Evolutionary conservation across 2,888 invertebrate species (phyloP).

Genomic region (Cheilosia urbana): DNA sequence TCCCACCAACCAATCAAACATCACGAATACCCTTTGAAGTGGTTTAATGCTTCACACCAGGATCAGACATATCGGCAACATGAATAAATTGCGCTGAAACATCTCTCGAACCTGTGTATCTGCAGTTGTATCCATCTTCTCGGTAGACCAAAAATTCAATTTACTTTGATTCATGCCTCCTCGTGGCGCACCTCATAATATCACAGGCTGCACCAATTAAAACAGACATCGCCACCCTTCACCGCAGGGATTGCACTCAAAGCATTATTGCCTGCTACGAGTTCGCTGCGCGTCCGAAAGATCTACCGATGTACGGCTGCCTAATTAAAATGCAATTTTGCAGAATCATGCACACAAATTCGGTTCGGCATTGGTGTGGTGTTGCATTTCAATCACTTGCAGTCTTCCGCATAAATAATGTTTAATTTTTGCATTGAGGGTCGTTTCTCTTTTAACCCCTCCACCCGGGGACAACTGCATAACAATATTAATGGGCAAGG

Average conservation of each 20-base stretch:
- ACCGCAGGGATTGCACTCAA: neutral
- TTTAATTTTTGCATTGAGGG: constrained; percentile 7
- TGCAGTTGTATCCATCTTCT: neutral
- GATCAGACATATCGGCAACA: constrained; percentile 12
- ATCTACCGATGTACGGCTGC: neutral
- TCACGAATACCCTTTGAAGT: constrained; percentile 28
- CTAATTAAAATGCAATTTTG: constrained; percentile 53
- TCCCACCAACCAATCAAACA: constrained; percentile 19
- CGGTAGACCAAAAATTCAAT: constrained; percentile 11
- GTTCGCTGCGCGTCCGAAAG: neutral
- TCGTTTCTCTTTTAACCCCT: neutral
- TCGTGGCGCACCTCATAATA: constrained; percentile 4
- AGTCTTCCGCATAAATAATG: constrained; percentile 21
- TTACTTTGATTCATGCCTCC: neutral
- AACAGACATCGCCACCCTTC: constrained; percentile 17
- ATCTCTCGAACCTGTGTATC: neutral
- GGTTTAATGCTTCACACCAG: constrained; percentile 8
- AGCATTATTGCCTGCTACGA: neutral
- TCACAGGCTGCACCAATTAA: constrained; percentile 13
- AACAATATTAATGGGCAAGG: constrained; percentile 36
- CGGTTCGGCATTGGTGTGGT: constrained; percentile 8
- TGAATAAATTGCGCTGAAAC: constrained; percentile 7
- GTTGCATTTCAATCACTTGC: constrained; percentile 31
- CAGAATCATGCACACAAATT: constrained; percentile 28
- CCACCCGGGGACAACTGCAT: neutral